Evolutionary conservation across 2,888 invertebrate species (phyloP), one percentile per base, ranked within the genome.

Genomic region (Eupithecia inturbata): DNA sequence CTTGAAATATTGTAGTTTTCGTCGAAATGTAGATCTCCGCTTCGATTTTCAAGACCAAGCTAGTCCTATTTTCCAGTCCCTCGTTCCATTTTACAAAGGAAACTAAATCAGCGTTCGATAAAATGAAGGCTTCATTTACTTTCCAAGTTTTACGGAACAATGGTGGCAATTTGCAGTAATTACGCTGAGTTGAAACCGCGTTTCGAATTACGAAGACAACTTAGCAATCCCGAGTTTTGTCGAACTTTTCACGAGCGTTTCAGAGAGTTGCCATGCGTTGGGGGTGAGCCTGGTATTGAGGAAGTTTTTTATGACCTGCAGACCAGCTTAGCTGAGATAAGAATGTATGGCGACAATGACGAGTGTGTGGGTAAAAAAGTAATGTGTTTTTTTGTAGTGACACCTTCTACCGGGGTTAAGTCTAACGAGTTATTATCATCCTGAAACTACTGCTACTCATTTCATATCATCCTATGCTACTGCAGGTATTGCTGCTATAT

Each of bases 81-180:
- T 66, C 39, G 3, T 66, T 41, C 22, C 12, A 36, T 66, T 66
- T 66, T 26, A 69, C 71, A 73, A 75, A 69, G 74, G 69, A 67
- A 72, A 67, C 75, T 70, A 72, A 75, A 70, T 75, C 72, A 75
- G 69, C 53, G 39, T 67, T 73, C 68, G 67, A 36, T 45, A 76
- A 69, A 71, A 26, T 68, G 67, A 68, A 75, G 73, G 57, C 70
- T 68, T 72, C 70, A 70, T 72, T 73, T 71, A 74, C 76, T 74
- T 77, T 70, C 72, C 69, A 74, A 74, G 73, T 75, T 75, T 70
- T 67, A 73, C 81, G 69, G 71, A 78, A 92, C 92, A 92, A 92
- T 91, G 88, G 84, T 75, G 81, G 88, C 90, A 91, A 92, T 92
- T 92, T 89, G 86, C 85, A 80, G 86, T 87, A 90, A 91, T 91